Base-by-base conservation (phyloP, 2,888 invertebrate species). In the Eupelmus urozonus region DNA sequence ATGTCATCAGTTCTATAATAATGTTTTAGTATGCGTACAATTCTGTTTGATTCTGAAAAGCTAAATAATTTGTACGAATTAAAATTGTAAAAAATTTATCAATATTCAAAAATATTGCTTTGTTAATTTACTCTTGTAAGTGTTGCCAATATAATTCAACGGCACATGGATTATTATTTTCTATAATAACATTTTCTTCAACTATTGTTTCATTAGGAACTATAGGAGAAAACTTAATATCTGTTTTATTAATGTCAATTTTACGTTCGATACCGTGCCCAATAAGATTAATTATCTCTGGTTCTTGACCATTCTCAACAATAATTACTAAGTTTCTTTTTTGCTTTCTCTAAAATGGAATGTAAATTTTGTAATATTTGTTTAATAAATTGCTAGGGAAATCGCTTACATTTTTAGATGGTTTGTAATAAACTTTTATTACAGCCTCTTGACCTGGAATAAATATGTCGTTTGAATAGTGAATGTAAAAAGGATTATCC, bases 141-240 rank as follows among this genome's bases (percentile, higher is more conserved):
- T 95, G 94, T 20, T 93, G 90, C 87, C 94, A 93, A 85, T 93
- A 94, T 63, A 94, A 90, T 88, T 95, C 95, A 23, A 95, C 90
- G 0, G 94, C 93, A 87, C 93, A 93, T 3, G 91, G 87, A 79
- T 93, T 93, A 0, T 92, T 92, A 87, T 95, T 95, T 75, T 92
- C 92, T 5, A 95, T 86, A 2, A 91, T 91, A 78, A 95, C 92
- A 80, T 90, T 91, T 79, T 92, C 90, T 65, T 93, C 92, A n/a
- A 91, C 91, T 1, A 92, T 3, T 25, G 23, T 20, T 1, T 49
- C 16, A 25, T 71, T 63, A 0, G 80, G 77, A 20, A 80, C 20
- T 5, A 67, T 11, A 13, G 66, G 42, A 11, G 16, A 27, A 59
- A 77, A 78, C 25, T 29, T 11, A 11, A 80, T 71, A 0, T 11